Base-by-base conservation (phyloP, 2,113 vertebrate species). In the Pipra filicauda region DNA sequence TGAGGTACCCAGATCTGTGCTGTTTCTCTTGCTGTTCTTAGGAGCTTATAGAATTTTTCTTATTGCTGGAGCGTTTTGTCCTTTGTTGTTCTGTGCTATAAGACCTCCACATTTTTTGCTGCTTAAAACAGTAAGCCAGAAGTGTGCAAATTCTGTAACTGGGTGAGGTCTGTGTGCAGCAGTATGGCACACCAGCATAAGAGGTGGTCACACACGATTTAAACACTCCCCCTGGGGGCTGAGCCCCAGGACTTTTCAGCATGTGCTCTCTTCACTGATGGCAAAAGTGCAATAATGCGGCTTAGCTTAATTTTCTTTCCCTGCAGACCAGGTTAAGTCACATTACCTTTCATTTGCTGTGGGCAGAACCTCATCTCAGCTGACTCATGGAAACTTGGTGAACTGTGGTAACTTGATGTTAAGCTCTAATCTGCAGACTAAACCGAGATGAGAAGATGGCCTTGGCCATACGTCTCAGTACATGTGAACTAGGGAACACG, bases 301-400 rank as follows among this genome's bases (percentile, higher is more conserved):
- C 89, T 95, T 77, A 89, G 33, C 24, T 83, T 52, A 49, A 71
- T 78, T 93, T 52, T 91, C 80, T 78, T 48, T 74, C 66, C 4
- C 73, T 44, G 58, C 65, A 65, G 65, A 41, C 54, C 44, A n/a
- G 39, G 65, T 61, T 94, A 94, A 97, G 79, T 26, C 12, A 1
- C 69, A 79, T 91, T 91, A 92, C 43, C 37, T 52, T 82, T 84
- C 62, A 35, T 59, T 79, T 83, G 43, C 80, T 88, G 48, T 37
- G 70, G 58, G 76, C 83, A 89, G 52, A 77, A 5, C 65, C 48
- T 75, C 10, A 1, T 83, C 80, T 75, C 70, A 81, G 91, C 89
- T 97, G 96, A 96, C 89, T 96, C 93, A 95, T 69, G 94, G 94
- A 89, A 97, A 93, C 93, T 84, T 77, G 65, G 48, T 92, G 93